phyloP scores from a whole-genome alignment of 2,888 invertebrate species.

The Cantharis rufa region DNA sequence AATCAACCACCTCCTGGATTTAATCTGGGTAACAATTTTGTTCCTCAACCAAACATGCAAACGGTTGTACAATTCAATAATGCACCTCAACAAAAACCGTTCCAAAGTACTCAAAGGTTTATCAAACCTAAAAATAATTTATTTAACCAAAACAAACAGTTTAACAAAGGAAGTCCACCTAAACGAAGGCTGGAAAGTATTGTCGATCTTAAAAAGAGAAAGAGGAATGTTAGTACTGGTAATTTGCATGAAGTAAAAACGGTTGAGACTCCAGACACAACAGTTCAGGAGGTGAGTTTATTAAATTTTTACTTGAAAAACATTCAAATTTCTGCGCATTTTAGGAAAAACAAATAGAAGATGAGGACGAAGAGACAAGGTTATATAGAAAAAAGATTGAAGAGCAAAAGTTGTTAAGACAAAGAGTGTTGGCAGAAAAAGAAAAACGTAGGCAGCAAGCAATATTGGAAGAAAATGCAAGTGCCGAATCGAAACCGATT shows the following conservation, averaged over 20 bases:
- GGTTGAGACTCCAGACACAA: conserved; percentile 33
- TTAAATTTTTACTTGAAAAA: too few relatives aligned
- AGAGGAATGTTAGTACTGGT: conserved; percentile 29
- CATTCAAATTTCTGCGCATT: not conserved
- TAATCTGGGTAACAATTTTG: not conserved
- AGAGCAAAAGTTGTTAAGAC: conserved; percentile 57
- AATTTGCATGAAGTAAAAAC: conserved; percentile 41
- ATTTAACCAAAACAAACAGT: conserved; percentile 3
- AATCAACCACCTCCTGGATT: not conserved
- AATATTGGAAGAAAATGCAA: conserved; percentile 50
- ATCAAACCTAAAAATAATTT: not conserved
- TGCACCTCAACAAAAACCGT: not conserved
- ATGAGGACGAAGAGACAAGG: conserved; percentile 59
- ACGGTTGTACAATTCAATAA: conserved; percentile 3
- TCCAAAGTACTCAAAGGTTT: conserved; percentile 2
- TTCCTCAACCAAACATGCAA: conserved; percentile 10
- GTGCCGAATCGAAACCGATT: conserved; percentile 44
- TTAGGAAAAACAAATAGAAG: conserved; percentile 42
- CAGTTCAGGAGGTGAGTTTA: not conserved
- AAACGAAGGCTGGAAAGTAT: conserved; percentile 28
- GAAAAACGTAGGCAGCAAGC: conserved; percentile 5
- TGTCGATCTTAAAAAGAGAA: conserved; percentile 32
- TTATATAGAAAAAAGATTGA: conserved; percentile 57
- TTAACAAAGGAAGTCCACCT: conserved; percentile 8
- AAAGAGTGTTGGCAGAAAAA: conserved; percentile 39